Conservation (phyloP, 1,140 invertebrate genomes). For the Leptinotarsa defecta region DNA sequence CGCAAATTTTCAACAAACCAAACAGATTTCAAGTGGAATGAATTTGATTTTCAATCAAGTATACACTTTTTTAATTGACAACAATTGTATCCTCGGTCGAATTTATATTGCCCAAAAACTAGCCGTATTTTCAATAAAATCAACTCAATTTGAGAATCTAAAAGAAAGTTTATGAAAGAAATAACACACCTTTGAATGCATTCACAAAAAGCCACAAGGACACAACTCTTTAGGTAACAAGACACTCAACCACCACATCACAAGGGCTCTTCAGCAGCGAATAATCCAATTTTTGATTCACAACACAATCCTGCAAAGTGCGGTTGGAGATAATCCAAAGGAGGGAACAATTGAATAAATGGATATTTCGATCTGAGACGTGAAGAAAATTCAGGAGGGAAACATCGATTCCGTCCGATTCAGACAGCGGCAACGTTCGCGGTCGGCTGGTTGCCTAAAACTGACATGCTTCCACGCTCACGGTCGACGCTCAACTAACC, state of each 20-base stretch:
- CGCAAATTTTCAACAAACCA: too few species aligned
- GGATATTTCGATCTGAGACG: constrained; percentile 4
- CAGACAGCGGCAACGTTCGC: not conserved
- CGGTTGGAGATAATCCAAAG: constrained; percentile 9
- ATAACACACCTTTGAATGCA: constrained; percentile 10
- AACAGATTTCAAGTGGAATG: too few species aligned
- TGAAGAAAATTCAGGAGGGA: not conserved
- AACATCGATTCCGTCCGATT: not conserved
- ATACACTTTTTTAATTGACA: too few species aligned
- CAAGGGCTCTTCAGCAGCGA: not conserved
- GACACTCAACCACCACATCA: constrained; percentile 15
- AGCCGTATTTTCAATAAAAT: too few species aligned
- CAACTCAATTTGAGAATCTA: too few species aligned
- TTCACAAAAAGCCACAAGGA: not conserved
- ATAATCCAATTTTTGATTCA: constrained; percentile 13
- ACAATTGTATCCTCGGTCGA: too few species aligned
- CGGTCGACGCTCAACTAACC: constrained; percentile 19
- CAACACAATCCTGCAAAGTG: constrained; percentile 5
- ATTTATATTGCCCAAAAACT: too few species aligned
- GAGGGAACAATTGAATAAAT: not conserved
- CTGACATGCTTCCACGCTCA: constrained; percentile 4
- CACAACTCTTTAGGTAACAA: not conserved
- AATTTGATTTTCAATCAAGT: too few species aligned
- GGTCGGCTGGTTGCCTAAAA: not conserved
- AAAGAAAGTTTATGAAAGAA: too few species aligned